phyloP scores from a whole-genome alignment of 2,113 vertebrate species.

The Syrmaticus mikado region DNA sequence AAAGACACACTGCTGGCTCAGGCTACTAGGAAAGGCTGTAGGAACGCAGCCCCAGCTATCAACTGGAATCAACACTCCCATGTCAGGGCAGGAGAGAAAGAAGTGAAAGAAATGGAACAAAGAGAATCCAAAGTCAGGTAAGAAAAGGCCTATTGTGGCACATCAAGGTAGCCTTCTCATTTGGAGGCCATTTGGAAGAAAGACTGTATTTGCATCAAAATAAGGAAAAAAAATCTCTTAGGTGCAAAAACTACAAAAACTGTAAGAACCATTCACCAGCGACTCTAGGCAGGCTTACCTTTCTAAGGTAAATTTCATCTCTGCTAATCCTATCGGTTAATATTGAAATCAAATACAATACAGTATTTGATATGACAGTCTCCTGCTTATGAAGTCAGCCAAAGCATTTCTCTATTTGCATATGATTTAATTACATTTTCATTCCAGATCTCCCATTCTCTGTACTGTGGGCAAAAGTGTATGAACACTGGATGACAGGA shows the following conservation, averaged over 20 bases:
- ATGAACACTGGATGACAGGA: constrained; percentile 42
- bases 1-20: not conserved
- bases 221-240: not conserved
- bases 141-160: not conserved
- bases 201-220: not conserved
- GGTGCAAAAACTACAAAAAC: constrained; percentile 37
- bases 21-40: not conserved
- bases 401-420: constrained; percentile 69
- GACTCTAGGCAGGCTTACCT: constrained; percentile 59
- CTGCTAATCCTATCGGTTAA: constrained; percentile 76
- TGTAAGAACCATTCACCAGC: constrained; percentile 15
- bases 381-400: constrained; percentile 55
- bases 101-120: not conserved
- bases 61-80: not conserved
- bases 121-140: not conserved
- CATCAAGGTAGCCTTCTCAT: not conserved
- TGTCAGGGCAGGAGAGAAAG: not conserved
- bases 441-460: constrained; percentile 24
- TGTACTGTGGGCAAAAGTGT: constrained; percentile 24
- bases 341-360: constrained; percentile 77
- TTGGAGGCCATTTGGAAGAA: not conserved
- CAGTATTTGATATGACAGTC: constrained; percentile 66
- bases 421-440: constrained; percentile 73
- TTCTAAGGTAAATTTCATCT: constrained; percentile 78
- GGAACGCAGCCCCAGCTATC: not conserved